Base-by-base conservation (phyloP, 2,113 vertebrate genomes). In the Xerus inauris region DNA sequence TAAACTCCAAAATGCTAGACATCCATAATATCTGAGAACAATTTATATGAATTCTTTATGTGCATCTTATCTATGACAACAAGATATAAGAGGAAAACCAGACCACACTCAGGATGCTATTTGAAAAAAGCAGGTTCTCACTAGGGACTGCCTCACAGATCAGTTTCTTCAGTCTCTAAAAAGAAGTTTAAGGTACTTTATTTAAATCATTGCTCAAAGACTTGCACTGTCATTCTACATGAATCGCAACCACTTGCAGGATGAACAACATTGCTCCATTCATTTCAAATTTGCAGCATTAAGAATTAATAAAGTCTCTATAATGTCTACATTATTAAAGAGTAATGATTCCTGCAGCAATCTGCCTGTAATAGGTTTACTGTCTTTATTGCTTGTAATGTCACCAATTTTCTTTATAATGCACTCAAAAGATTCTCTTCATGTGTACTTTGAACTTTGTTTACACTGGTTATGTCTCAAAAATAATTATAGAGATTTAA, bases 401-500 rank as follows among this genome's bases (percentile, higher is more conserved):
- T 97, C 96, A 97, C 96, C 40, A 57, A 80, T 94, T 97, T 97
- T 57, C 47, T 96, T 67, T 79, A 54, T 24, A 89, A 93, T 62
- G 5, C 22, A 38, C 45, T 92, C 80, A 95, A 98, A 96, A 93
- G 28, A n/a, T 47, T 65, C n/a, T 94, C 64, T 96, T 90, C 75
- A 40, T 40, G 64, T 97, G 84, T 95, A 91, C 97, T 98, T 96
- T 98, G 96, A 97, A 98, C 94, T 97, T 89, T 97, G 86, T 98
- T 98, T 98, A 97, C 95, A 94, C 49, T n/a, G 93, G 49, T 91
- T 97, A 73, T 95, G 28, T 93, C 98, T 94, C 92, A 54, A 98
- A 98, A 98, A 98, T 80, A 98, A 98, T 97, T 62, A 97, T 59
- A 89, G 45, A 96, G 88, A 96, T 93, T 97, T 90, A 96, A 97